These are phyloP conservation scores for Drosophila barbarae DNA, from an alignment of 2,888 invertebrate genomes.

Conservation along the genomic window DNA sequence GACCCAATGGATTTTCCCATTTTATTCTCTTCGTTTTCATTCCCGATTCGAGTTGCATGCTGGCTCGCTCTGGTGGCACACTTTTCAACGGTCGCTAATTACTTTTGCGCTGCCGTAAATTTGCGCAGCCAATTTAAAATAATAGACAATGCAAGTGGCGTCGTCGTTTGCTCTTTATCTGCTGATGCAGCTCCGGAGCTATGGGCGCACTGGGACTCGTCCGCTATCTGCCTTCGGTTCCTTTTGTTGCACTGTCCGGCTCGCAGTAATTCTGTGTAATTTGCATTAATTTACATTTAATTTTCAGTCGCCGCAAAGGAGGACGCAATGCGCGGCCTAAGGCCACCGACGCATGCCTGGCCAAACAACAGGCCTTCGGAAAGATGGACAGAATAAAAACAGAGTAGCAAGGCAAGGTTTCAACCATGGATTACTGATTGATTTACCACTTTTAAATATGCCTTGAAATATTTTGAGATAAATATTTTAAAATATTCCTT, in stretches of 20 bases:
- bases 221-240: constrained; percentile 22
- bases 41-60: constrained; percentile 27
- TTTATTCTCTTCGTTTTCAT: constrained; percentile 8
- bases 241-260: constrained; percentile 41
- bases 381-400: not conserved
- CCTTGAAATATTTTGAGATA: not conserved
- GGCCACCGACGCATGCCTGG: constrained; percentile 62
- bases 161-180: constrained; percentile 57
- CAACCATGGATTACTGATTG: constrained; percentile 2
- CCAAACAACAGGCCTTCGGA: constrained; percentile 32
- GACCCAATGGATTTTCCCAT: constrained; percentile 13
- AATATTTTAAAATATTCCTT: not conserved
- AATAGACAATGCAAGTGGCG: constrained; percentile 58
- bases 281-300: constrained; percentile 76
- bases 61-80: constrained; percentile 41
- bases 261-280: constrained; percentile 68
- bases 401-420: not conserved
- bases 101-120: constrained; percentile 69
- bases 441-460: not conserved
- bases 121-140: constrained; percentile 70
- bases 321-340: constrained; percentile 46
- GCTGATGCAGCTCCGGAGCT: constrained; percentile 43
- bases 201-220: constrained; percentile 22
- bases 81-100: constrained; percentile 62
- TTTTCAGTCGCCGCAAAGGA: constrained; percentile 47